These are phyloP conservation scores for Herpailurus yagouaroundi DNA, from an alignment of 2,113 vertebrate species.

Conservation along the genomic window DNA sequence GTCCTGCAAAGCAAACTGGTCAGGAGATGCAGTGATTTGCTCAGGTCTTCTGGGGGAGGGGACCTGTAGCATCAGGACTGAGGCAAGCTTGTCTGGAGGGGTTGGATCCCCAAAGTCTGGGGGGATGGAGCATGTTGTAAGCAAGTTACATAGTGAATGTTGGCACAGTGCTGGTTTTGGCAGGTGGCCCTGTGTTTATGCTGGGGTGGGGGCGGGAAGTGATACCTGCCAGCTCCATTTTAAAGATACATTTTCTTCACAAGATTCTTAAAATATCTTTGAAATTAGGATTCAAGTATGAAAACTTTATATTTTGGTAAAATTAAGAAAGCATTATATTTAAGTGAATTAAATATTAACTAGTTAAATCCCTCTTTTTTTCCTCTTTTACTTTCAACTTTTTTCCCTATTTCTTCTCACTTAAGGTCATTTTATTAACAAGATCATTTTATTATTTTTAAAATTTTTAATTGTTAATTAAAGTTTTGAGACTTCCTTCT, in stretches of 20 bases:
- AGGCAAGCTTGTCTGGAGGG: background rate
- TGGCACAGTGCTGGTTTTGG: background rate
- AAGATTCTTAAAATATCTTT: background rate
- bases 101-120: background rate
- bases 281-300: background rate
- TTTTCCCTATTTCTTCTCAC: background rate
- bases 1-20: background rate
- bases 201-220: background rate
- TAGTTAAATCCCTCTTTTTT: background rate
- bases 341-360: background rate
- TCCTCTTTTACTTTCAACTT: background rate
- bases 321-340: background rate
- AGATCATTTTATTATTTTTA: background rate
- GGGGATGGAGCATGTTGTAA: background rate
- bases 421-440: background rate
- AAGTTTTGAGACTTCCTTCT: background rate
- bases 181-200: background rate
- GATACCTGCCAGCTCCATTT: background rate
- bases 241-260: background rate
- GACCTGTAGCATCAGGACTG: background rate
- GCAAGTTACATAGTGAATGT: background rate
- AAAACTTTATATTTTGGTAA: background rate
- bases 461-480: background rate
- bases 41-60: background rate
- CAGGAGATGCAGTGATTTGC: background rate